Evolutionary conservation across 2,797 vertebrate species (phyloP).

Genomic region (Podarcis siculus): DNA sequence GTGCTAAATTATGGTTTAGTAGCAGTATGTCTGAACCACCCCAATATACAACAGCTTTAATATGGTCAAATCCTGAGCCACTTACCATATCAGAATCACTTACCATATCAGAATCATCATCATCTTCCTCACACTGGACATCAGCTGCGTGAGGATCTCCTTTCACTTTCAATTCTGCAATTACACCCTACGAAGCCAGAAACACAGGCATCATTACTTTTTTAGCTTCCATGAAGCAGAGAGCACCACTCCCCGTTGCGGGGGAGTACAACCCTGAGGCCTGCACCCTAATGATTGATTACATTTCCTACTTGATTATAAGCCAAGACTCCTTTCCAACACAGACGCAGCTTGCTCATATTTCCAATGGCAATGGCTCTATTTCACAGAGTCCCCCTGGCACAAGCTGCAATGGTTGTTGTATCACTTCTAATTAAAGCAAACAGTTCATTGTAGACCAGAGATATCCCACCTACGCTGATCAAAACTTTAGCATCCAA

Average conservation of each 20-base stretch:
- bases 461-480: not conserved
- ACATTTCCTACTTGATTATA: not conserved
- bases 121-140: constrained; percentile 90
- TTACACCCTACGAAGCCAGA: constrained; percentile 82
- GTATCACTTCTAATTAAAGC: not conserved
- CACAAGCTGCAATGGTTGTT: not conserved
- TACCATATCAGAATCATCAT: constrained; percentile 88
- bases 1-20: not conserved
- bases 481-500: not conserved
- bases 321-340: not conserved
- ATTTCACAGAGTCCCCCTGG: not conserved
- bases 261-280: not conserved
- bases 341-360: not conserved
- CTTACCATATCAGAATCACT: constrained; percentile 51
- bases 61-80: not conserved
- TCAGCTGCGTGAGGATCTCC: constrained; percentile 85
- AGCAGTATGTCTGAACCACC: not conserved
- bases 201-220: not conserved
- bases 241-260: not conserved
- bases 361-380: not conserved
- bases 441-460: not conserved
- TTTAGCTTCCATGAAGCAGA: not conserved
- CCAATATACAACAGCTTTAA: not conserved
- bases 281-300: not conserved
- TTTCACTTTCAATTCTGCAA: constrained; percentile 86